Evolutionary conservation across 2,888 invertebrate genomes (phyloP).

Genomic region (Hoplodrina blanda): DNA sequence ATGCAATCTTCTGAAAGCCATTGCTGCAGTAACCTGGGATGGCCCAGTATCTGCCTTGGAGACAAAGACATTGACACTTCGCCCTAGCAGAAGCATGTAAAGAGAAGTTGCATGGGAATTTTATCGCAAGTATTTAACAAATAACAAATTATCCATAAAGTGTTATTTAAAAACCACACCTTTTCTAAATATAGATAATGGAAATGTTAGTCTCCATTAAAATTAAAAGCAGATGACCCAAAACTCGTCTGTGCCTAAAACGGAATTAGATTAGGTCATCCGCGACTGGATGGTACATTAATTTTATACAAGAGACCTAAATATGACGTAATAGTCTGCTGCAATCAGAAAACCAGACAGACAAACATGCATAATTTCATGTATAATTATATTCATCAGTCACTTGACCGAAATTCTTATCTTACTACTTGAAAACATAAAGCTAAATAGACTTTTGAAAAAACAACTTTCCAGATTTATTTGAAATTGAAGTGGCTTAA

Average conservation of each 20-base stretch:
- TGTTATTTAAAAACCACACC: constrained; percentile 5
- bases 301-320: constrained; percentile 41
- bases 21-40: too few relatives aligned
- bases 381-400: constrained; percentile 5
- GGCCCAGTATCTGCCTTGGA: too few relatives aligned
- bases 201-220: constrained; percentile 17
- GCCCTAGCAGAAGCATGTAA: too few relatives aligned
- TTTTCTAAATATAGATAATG: neutral
- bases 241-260: constrained; percentile 36
- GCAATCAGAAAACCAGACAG: constrained; percentile 33
- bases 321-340: constrained; percentile 38
- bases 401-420: constrained; percentile 12
- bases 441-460: neutral
- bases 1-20: neutral
- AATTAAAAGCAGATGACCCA: constrained; percentile 37
- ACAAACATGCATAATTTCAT: constrained; percentile 12
- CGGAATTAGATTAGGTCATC: constrained; percentile 56
- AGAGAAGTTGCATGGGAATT: too few relatives aligned
- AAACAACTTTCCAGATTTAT: neutral
- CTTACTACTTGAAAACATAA: neutral
- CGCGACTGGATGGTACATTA: constrained; percentile 39
- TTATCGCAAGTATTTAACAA: too few relatives aligned
- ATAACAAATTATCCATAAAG: too few relatives aligned
- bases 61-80: neutral
- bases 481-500: neutral